These are phyloP conservation scores for Hyla sarda DNA, from an alignment of 2,113 vertebrate species.

Conservation along the genomic window DNA sequence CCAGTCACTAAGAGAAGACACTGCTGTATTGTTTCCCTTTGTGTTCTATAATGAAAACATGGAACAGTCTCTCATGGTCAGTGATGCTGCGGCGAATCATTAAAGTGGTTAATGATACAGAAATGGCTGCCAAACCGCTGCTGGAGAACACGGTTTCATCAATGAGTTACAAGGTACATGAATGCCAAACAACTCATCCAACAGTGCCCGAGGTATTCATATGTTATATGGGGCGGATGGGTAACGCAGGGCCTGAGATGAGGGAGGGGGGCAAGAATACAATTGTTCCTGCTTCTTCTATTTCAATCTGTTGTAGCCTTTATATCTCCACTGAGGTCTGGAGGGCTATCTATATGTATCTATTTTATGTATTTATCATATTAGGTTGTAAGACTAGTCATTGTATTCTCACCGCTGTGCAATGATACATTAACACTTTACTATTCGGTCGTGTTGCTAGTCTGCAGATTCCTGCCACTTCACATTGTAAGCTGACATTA, in stretches of 20 bases:
- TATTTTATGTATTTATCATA: background rate
- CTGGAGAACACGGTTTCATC: conserved; percentile 45
- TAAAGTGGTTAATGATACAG: conserved; percentile 51
- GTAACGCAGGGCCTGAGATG: background rate
- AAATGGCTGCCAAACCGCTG: conserved; percentile 47
- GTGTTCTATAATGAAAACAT: conserved; percentile 12
- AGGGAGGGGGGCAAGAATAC: background rate
- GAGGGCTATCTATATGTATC: background rate
- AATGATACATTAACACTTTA: background rate
- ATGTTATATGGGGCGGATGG: background rate
- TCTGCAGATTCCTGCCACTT: background rate
- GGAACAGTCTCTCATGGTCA: conserved; percentile 34
- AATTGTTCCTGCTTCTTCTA: background rate
- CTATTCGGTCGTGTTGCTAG: background rate
- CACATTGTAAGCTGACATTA: background rate
- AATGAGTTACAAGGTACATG: conserved; percentile 49
- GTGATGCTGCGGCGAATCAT: conserved; percentile 45
- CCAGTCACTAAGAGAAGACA: background rate
- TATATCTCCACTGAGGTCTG: background rate
- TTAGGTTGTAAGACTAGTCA: background rate
- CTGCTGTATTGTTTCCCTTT: background rate
- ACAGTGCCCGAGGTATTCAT: conserved; percentile 42
- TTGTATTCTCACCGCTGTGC: background rate
- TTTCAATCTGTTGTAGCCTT: background rate
- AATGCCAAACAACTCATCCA: conserved; percentile 47